Evolutionary conservation across 1,140 invertebrate genomes (phyloP).

Genomic region (Drosophila seguyi): DNA sequence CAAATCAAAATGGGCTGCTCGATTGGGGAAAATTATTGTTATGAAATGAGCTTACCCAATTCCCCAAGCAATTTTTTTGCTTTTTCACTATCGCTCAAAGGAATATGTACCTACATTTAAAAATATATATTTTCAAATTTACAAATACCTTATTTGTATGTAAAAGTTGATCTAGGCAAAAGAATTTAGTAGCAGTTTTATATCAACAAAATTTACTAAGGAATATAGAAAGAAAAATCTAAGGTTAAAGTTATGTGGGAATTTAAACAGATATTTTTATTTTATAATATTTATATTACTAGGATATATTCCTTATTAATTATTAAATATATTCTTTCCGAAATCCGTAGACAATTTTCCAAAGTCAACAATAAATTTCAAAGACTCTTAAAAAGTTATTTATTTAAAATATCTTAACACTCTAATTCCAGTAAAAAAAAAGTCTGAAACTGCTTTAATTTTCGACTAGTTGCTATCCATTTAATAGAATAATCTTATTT

Average conservation of each 20-base stretch:
- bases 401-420: no score
- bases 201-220: no score
- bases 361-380: not conserved
- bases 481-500: not conserved
- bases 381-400: not conserved
- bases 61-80: conserved; percentile 4
- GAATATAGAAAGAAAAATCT: no score
- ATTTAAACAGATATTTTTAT: not conserved
- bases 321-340: not conserved
- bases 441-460: no score
- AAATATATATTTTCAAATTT: no score
- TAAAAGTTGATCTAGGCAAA: no score
- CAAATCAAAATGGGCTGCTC: conserved; percentile 23
- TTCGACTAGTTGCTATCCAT: not conserved
- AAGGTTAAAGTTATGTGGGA: no score
- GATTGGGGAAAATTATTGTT: conserved; percentile 1
- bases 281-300: not conserved
- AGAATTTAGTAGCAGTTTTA: no score
- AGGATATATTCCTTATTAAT: not conserved
- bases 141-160: no score
- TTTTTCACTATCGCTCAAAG: not conserved
- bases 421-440: no score
- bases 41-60: conserved; percentile 5
- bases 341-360: not conserved
- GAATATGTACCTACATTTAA: not conserved